Evolutionary conservation across 2,113 vertebrate genomes (phyloP), one percentile per base, ranked within the genome.

Genomic region (Brachyistius frenatus): DNA sequence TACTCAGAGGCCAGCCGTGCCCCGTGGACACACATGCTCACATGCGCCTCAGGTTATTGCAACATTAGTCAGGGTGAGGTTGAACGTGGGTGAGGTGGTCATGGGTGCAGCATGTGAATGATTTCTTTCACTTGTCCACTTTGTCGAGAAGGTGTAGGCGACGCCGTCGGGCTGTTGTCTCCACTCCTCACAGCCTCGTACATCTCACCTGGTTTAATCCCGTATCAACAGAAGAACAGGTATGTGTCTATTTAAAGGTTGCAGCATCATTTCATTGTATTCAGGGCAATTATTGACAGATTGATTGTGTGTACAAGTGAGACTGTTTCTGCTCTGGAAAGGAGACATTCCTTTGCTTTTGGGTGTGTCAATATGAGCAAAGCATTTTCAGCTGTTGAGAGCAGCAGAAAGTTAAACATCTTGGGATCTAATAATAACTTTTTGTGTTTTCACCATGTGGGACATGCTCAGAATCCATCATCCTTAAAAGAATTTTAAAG

Each of bases 321-420:
- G 74, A 53, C 52, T 50, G 55, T 66, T 81, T 87, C 70, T 83
- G 52, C 70, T 75, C 61, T 39, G 66, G 37, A 87, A 86, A 81
- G 63, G 76, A 91, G 73, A 81, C 71, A 89, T 91, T 93, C 84
- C 71, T 89, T 83, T 57, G 73, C 80, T 66, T 46, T 62, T 69
- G 84, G 89, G 88, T 86, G 91, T 92, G 90, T 89, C 83, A 67
- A 44, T 83, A 80, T 76, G 33, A 82, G 86, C 57, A 71, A 82
- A 86, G 76, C 53, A 65, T 83, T 79, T 91, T 90, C 76, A 90
- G 84, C 88, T 84, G 85, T 79, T 64, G 14, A 77, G 49, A 73
- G 66, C 14, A 64, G 30, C 62, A 78, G 62, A 92, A 89, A 92
- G 62, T 89, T 55, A 85, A 89, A 90, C 77, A 53, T 84, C 78